Base-by-base conservation (phyloP, 37 sponge, comb jelly and placozoan genomes). In the Chondrilla cf. caribensis region DNA sequence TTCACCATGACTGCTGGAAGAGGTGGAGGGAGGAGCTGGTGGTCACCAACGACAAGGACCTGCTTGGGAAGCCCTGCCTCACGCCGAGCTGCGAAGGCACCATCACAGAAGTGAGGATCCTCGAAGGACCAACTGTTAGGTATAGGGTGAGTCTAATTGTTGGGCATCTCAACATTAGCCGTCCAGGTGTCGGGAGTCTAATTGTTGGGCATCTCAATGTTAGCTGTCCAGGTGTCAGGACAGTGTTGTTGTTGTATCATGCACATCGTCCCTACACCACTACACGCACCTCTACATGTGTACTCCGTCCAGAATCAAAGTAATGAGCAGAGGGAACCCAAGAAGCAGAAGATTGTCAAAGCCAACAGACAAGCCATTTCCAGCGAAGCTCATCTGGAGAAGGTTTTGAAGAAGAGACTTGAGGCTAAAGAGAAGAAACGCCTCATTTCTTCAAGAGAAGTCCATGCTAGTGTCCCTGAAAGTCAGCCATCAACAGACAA, bases 1-100 rank as follows among this genome's bases (percentile, higher is more conserved):
- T 73, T 40, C 76, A 73, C 42, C 36, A 73, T 73, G 76, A 73
- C 44, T 73, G 76, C 44, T 73, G 76, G 76, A 73, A 38, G 76
- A 73, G 36, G 76, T 21, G 18, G 24, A 38, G 76, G 44, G 76
- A 73, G 44, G 76, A 73, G 21, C 44, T 73, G 14, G 76, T 73
- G 25, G 40, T 73, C 42, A 73, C 44, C 2, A 73, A 21, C 36
- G 76, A 73, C 76, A 73, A 42, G 25, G 76, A 73, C 76, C 36
- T 73, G 76, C 24, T 73, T 22, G 44, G 40, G 1, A 19, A 42
- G 76, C 25, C 44, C 25, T 73, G 76, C 7, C 44, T 73, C 38
- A 73, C 76, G 25, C n/a, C 24, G 2, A 43, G 40, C 25, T 73
- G 76, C 7, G 76, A 73, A 2, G 76, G 76, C 25, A 73, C 36